Evolutionary conservation across 2,797 vertebrate species (phyloP).

Genomic region (Leucoraja ocellata): DNA sequence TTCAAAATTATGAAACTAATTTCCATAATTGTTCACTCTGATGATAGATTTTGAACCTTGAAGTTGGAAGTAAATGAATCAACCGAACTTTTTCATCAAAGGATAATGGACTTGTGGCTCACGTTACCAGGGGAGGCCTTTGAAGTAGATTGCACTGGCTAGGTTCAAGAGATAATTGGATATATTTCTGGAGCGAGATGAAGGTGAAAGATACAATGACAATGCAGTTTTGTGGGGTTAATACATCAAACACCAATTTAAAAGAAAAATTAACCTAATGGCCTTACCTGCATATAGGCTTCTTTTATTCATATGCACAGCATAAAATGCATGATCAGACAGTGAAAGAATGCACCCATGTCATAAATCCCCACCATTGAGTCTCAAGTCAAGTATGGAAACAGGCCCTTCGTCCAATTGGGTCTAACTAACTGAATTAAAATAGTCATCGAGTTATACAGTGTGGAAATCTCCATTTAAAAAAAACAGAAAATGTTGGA

Average conservation of each 20-base stretch:
- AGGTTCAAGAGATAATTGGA: neutral
- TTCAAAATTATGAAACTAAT: neutral
- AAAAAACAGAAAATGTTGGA: no score
- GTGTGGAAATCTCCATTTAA: no score
- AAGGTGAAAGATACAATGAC: neutral
- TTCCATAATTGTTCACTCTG: neutral
- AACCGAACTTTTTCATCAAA: neutral
- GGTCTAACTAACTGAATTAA: no score
- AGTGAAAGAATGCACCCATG: neutral
- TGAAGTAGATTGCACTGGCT: neutral
- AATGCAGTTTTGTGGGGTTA: neutral
- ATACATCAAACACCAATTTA: neutral
- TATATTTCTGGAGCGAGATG: neutral
- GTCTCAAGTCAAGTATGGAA: no score
- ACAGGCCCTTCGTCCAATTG: no score
- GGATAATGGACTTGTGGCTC: neutral
- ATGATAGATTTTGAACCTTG: neutral
- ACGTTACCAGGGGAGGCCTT: neutral
- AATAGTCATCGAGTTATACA: no score
- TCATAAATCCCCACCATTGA: neutral
- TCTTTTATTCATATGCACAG: neutral
- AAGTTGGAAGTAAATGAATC: neutral
- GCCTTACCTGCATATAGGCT: neutral
- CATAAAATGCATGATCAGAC: neutral
- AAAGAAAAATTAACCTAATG: neutral